These are phyloP conservation scores for Scaptomyza graminum DNA, from an alignment of 1,140 invertebrate species.

Conservation along the genomic window DNA sequence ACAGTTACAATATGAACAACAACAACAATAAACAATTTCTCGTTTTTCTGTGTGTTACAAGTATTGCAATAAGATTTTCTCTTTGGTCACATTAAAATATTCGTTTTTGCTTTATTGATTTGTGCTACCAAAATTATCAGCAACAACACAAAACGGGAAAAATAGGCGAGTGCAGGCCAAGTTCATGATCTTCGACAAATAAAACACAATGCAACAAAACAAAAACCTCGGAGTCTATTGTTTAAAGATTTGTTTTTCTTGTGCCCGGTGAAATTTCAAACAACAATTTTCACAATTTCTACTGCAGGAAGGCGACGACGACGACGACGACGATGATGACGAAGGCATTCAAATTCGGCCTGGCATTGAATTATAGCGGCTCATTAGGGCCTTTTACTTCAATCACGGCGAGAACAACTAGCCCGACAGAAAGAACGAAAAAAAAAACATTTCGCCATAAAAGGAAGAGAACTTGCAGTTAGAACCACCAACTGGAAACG, in stretches of 20 bases:
- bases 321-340: background rate
- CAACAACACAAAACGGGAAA: constrained; percentile 23
- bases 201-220: constrained; percentile 45
- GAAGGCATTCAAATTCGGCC: constrained; percentile 67
- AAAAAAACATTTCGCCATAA: constrained; percentile 76
- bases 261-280: constrained; percentile 66
- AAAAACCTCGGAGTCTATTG: constrained; percentile 54
- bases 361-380: constrained; percentile 75
- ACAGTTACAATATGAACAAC: constrained; percentile 58
- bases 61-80: constrained; percentile 49
- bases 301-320: background rate
- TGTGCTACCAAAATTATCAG: constrained; percentile 76
- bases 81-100: constrained; percentile 62
- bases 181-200: constrained; percentile 76
- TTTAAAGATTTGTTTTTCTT: constrained; percentile 63
- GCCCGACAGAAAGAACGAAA: no score
- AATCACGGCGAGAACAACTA: constrained; percentile 61
- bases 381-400: constrained; percentile 78
- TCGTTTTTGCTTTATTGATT: constrained; percentile 71
- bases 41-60: constrained; percentile 60
- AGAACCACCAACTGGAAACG: constrained; percentile 10
- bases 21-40: constrained; percentile 34
- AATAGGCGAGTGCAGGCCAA: constrained; percentile 37
- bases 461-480: constrained; percentile 48
- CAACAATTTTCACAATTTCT: constrained; percentile 42